Base-by-base conservation (phyloP, 2,113 vertebrate genomes). In the Eclectus roratus region DNA sequence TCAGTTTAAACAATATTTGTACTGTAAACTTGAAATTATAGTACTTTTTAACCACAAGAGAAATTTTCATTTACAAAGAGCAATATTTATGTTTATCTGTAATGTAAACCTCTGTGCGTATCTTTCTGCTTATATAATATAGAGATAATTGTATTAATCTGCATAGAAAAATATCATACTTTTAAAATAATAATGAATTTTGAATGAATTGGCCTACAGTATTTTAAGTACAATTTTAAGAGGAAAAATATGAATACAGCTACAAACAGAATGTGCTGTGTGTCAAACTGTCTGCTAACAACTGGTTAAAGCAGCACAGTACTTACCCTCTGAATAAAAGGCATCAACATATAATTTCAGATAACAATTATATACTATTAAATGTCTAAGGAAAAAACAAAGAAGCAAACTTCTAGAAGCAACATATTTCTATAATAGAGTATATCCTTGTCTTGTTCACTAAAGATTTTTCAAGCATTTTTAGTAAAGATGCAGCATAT, bases 301-400 rank as follows among this genome's bases (percentile, higher is more conserved):
- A 97, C 68, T 76, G 77, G 58, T 95, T 96, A 94, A 97, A 97
- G 74, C 94, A 97, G 95, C 90, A 96, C 93, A 97, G 97, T 98
- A 98, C 98, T 98, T 98, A 98, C 98, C 98, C 97, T 97, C 97
- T 92, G 94, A 95, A 96, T 91, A 98, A 98, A 97, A 98, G 91
- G 90, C 95, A 98, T 94, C 97, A 91, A 97, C 91, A 93, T 91
- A 92, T 94, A 97, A 97, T 94, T 94, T 91, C 95, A 96, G 91
- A 77, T 93, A 97, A 97, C 91, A 96, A 91, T 88, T 94, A 95
- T 85, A 93, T 84, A 88, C 94, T 94, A 91, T 92, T 91, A 69
- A 91, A 96, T 84, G 85, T 96, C 95, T 96, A 96, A 96, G 83
- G 87, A 85, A 91, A 95, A 94, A 91, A 35, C 6, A 47, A 89